These are phyloP conservation scores for Henricia sp. DNA, from an alignment of 53 echinoderm and acorn worm genomes.

Conservation along the genomic window DNA sequence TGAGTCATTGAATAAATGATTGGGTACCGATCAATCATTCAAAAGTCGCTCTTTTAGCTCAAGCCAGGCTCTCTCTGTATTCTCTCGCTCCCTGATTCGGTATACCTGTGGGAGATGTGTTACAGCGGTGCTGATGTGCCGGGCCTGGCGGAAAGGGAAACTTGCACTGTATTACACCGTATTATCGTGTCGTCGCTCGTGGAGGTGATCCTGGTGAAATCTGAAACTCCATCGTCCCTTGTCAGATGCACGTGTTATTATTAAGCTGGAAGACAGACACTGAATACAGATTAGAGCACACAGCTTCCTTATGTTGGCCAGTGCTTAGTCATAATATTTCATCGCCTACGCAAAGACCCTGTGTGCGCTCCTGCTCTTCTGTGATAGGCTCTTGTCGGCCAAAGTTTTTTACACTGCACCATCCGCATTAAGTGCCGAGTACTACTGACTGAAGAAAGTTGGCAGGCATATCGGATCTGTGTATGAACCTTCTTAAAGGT, in stretches of 20 bases:
- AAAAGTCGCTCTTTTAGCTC: too few relatives aligned
- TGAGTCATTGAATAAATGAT: constrained; percentile 61
- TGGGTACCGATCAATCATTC: constrained; percentile 45
- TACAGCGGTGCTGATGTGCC: constrained; percentile 44
- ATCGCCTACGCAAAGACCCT: too few relatives aligned
- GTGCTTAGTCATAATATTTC: too few relatives aligned
- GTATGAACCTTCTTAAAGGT: too few relatives aligned
- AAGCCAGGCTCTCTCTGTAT: not conserved
- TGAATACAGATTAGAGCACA: constrained; percentile 26
- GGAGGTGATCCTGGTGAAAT: constrained; percentile 36
- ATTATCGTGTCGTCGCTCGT: constrained; percentile 38
- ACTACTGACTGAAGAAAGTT: too few relatives aligned
- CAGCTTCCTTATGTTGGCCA: too few relatives aligned
- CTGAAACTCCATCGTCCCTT: constrained; percentile 48
- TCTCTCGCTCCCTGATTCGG: constrained; percentile 3
- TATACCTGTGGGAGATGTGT: constrained; percentile 36
- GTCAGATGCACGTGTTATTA: constrained; percentile 41
- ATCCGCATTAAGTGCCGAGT: too few relatives aligned
- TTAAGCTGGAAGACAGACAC: constrained; percentile 40
- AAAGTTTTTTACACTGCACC: too few relatives aligned
- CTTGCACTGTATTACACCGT: constrained; percentile 52
- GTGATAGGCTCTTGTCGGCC: too few relatives aligned
- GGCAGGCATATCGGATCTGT: too few relatives aligned
- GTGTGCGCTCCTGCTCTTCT: too few relatives aligned
- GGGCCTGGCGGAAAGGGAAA: constrained; percentile 48